Conservation (phyloP, 1,140 invertebrate genomes). For the Lordiphosa mommai region DNA sequence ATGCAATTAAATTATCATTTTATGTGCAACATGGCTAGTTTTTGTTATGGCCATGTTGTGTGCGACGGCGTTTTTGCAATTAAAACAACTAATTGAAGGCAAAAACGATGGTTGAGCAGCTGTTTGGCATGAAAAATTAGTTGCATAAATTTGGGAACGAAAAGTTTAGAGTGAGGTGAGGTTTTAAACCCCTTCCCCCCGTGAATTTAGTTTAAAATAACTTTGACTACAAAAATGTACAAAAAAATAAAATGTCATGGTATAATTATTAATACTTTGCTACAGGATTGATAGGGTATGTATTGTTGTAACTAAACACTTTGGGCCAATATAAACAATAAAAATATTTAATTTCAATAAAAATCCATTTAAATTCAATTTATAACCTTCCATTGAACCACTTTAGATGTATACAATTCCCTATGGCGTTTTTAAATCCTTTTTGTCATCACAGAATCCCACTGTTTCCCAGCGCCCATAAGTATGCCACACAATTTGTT, state of each 20-base stretch:
- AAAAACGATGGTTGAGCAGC: constrained; percentile 62
- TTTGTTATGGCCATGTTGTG: constrained; percentile 41
- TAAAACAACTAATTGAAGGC: constrained; percentile 71
- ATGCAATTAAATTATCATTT: constrained; percentile 66
- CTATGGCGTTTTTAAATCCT: not conserved
- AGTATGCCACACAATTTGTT: constrained; percentile 12
- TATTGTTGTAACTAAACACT: too few species aligned
- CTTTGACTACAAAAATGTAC: too few species aligned
- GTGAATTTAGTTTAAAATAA: too few species aligned
- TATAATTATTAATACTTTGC: too few species aligned
- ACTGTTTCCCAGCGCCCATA: not conserved
- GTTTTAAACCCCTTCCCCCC: too few species aligned
- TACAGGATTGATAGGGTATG: too few species aligned
- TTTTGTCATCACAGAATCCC: constrained; percentile 1
- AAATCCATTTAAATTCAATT: too few species aligned
- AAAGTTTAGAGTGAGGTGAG: constrained; percentile 25
- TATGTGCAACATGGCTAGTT: constrained; percentile 23
- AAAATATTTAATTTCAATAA: too few species aligned
- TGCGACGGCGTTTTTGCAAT: constrained; percentile 58
- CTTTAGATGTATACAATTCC: too few species aligned
- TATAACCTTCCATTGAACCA: too few species aligned
- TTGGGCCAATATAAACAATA: too few species aligned
- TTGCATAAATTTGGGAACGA: constrained; percentile 56
- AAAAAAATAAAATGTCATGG: too few species aligned
- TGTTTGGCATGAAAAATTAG: constrained; percentile 51